A percentile compares a stretch with the other conserved stretches of the same genome.
These are phyloP conservation scores for Cataglyphis altisquamis DNA, from an alignment of 2,888 invertebrate genomes.

Conservation along the genomic window DNA sequence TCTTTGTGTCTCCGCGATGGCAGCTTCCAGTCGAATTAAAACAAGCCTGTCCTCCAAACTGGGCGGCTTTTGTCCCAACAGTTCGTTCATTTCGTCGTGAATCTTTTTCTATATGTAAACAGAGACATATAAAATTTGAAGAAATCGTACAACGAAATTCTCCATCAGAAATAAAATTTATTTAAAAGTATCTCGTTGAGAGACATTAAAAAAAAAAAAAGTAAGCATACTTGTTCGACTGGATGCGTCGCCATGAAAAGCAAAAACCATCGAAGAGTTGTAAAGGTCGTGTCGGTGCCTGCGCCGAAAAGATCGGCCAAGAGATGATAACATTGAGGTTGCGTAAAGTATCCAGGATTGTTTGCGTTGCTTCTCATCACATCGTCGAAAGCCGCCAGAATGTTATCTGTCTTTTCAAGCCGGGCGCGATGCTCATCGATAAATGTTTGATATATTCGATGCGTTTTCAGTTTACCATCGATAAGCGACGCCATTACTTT, in stretches of 20 bases:
- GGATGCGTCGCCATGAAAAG: conserved; percentile 91
- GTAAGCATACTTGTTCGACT: conserved; percentile 88
- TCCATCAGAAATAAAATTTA: not conserved
- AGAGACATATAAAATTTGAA: not conserved
- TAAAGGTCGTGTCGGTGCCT: conserved; percentile 93
- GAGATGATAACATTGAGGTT: conserved; percentile 91
- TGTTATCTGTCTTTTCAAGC: conserved; percentile 82
- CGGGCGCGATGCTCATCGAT: conserved; percentile 87
- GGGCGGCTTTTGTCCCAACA: conserved; percentile 80
- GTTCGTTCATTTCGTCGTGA: conserved; percentile 87
- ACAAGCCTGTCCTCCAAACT: conserved; percentile 87
- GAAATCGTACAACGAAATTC: not conserved
- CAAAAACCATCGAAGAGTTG: conserved; percentile 93
- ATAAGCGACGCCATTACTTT: conserved; percentile 90
- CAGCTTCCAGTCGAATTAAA: conserved; percentile 90
- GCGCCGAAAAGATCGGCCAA: conserved; percentile 95
- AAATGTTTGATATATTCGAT: conserved; percentile 90
- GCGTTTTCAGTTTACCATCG: conserved; percentile 91
- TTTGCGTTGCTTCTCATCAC: conserved; percentile 86
- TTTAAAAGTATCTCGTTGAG: not conserved
- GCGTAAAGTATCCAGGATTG: conserved; percentile 88
- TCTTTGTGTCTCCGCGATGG: conserved; percentile 93
- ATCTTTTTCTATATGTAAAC: conserved; percentile 87
- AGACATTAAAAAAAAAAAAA: too few species aligned
- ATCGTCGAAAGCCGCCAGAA: conserved; percentile 90